Percentiles rank a stretch among this genome's conserved stretches.
Evolutionary conservation across 1,140 invertebrate species (phyloP).

Genomic region (Drosophila azteca): DNA sequence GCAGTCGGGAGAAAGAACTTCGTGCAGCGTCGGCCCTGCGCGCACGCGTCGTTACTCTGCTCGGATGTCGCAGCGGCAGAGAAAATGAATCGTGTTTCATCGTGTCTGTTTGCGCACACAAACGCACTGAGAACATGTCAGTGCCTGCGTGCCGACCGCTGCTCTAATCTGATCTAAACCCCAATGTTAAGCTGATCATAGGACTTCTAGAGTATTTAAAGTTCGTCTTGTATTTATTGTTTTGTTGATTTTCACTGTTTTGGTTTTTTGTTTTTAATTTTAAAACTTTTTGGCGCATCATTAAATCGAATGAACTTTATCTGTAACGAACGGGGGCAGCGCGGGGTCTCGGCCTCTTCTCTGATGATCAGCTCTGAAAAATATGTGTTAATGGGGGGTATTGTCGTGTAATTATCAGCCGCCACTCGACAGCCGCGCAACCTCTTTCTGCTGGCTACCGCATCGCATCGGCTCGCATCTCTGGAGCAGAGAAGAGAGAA

Average conservation of each 20-base stretch:
- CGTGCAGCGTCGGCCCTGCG: no score
- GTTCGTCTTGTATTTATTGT: no score
- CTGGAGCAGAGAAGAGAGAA: neutral
- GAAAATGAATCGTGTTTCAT: no score
- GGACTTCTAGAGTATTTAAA: neutral
- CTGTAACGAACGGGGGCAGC: conserved; percentile 52
- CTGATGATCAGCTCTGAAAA: conserved; percentile 66
- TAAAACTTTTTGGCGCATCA: conserved; percentile 64
- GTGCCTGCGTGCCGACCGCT: no score
- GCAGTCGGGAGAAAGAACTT: no score
- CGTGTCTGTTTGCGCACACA: no score
- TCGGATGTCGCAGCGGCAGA: no score
- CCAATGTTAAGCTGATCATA: no score
- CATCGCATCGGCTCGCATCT: conserved; percentile 8
- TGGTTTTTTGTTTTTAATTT: conserved; percentile 48
- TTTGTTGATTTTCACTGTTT: no score
- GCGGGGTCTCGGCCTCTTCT: conserved; percentile 19
- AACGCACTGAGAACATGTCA: no score
- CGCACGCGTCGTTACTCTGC: no score
- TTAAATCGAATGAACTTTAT: conserved; percentile 81
- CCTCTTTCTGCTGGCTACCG: conserved; percentile 40
- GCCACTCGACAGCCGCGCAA: conserved; percentile 11
- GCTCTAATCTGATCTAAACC: no score
- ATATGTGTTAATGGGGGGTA: conserved; percentile 81
- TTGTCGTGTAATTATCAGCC: conserved; percentile 79